Percentiles rank a stretch among this genome's conserved stretches.
Conservation (phyloP, 2,888 invertebrate genomes). For the Conus canariensis region DNA sequence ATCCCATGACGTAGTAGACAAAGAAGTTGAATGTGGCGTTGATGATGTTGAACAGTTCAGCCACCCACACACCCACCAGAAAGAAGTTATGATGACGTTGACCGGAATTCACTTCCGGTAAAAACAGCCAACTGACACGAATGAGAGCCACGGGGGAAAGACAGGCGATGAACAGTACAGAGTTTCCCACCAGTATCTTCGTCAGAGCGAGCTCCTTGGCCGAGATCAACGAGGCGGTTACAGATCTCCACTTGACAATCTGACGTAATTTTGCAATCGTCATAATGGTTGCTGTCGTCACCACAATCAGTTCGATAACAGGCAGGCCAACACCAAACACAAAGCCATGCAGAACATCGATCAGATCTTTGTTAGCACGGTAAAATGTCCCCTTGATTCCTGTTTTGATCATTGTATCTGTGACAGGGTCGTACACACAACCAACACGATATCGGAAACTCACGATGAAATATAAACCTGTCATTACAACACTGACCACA, state of each 20-base stretch:
- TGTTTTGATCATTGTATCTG: background rate
- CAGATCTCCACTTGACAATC: background rate
- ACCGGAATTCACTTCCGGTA: background rate
- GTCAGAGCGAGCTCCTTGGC: background rate
- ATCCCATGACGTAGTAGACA: background rate
- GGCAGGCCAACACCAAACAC: background rate
- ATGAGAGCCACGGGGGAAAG: background rate
- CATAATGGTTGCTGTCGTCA: background rate
- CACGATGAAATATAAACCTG: background rate
- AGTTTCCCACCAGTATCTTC: background rate
- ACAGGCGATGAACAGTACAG: background rate
- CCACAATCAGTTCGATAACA: background rate
- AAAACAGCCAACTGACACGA: background rate
- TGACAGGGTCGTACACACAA: background rate
- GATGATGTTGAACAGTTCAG: background rate
- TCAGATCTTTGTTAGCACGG: background rate
- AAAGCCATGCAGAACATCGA: background rate
- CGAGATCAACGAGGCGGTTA: background rate
- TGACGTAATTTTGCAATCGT: background rate
- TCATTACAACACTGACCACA: background rate
- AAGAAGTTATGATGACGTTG: background rate
- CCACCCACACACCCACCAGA: background rate
- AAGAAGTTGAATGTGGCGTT: background rate
- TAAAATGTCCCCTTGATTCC: background rate
- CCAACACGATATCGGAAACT: background rate